Evolutionary conservation across 2,797 vertebrate genomes (phyloP).

Genomic region (Okamejei kenojei): DNA sequence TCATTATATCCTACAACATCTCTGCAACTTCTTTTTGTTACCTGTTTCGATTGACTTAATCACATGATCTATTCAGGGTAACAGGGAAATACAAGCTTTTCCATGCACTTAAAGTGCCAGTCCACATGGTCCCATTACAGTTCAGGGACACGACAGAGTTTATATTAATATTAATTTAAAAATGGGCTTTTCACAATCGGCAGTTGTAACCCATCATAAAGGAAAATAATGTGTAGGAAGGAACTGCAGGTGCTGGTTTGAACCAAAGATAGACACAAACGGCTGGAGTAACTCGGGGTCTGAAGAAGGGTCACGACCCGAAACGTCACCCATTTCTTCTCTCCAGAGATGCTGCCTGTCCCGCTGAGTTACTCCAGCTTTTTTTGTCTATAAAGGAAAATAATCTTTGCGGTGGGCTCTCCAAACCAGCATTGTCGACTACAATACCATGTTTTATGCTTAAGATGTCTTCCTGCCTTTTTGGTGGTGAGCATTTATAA

Average conservation of each 20-base stretch:
- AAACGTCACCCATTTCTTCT: too few relatives aligned
- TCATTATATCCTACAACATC: not conserved
- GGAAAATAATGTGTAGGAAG: not conserved
- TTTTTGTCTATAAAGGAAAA: not conserved
- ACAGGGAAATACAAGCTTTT: not conserved
- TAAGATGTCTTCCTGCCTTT: conserved; percentile 12
- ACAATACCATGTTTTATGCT: not conserved
- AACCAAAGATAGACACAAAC: too few relatives aligned
- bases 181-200: not conserved
- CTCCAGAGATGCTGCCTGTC: too few relatives aligned
- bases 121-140: not conserved
- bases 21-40: not conserved
- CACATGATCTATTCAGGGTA: conserved; percentile 6
- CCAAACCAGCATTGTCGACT: not conserved
- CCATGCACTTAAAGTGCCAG: not conserved
- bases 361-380: too few relatives aligned
- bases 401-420: conserved; percentile 2
- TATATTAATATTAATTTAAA: not conserved
- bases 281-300: too few relatives aligned
- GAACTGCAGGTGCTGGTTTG: too few relatives aligned
- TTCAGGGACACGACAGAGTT: conserved; percentile 7
- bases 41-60: not conserved
- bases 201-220: conserved; percentile 16
- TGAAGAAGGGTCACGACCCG: too few relatives aligned
- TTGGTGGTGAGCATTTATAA: conserved; percentile 31